Evolutionary conservation across 1,140 invertebrate genomes (phyloP).

Genomic region (Drosophila azteca): DNA sequence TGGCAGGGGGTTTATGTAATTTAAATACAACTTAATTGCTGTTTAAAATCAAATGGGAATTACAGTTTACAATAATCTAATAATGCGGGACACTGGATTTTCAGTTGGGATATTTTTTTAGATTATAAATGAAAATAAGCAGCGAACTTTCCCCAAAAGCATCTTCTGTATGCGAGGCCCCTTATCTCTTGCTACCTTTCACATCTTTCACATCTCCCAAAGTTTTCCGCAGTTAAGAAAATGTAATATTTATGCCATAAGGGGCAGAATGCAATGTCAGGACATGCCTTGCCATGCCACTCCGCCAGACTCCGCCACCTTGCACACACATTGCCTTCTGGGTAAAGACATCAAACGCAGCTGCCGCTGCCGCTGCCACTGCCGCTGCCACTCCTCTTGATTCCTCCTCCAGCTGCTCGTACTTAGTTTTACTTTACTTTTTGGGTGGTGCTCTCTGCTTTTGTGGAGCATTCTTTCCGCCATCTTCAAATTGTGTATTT

Average conservation of each 20-base stretch:
- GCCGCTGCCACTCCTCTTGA: slow-evolving; percentile 5
- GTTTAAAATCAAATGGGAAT: too few relatives aligned
- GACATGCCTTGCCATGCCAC: slow-evolving; percentile 8
- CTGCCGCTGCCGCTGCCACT: slow-evolving; percentile 26
- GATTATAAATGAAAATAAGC: too few relatives aligned
- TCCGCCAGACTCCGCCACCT: slow-evolving; percentile 2
- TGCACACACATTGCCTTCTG: too few relatives aligned
- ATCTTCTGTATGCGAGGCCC: too few relatives aligned
- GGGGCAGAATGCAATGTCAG: slow-evolving; percentile 39
- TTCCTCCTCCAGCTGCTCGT: slow-evolving; percentile 2
- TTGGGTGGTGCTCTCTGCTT: background rate
- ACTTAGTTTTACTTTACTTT: slow-evolving; percentile 11
- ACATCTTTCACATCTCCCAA: background rate
- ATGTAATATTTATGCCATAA: slow-evolving; percentile 24
- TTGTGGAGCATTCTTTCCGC: slow-evolving; percentile 27
- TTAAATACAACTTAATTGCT: too few relatives aligned
- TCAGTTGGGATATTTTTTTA: too few relatives aligned
- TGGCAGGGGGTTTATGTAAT: too few relatives aligned
- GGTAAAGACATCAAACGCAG: slow-evolving; percentile 63
- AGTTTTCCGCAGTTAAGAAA: background rate
- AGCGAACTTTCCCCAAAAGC: too few relatives aligned
- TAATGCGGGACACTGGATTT: too few relatives aligned
- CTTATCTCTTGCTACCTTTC: background rate
- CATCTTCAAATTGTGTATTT: slow-evolving; percentile 39
- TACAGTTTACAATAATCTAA: too few relatives aligned